phyloP scores from a whole-genome alignment of 1,140 invertebrate species.

The Drosophila persimilis region DNA sequence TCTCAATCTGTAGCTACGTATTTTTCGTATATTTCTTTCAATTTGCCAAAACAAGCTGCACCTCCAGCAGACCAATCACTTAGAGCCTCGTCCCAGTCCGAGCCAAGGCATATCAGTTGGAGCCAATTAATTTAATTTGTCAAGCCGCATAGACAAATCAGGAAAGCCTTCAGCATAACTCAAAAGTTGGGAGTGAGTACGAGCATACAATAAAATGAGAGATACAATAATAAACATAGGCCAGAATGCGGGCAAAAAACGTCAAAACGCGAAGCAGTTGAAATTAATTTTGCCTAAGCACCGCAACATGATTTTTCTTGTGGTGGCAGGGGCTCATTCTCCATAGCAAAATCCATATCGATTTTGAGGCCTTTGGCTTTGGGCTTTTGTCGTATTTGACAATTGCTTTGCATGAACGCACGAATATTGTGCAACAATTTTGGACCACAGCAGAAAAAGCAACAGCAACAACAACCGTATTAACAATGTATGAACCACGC shows the following conservation, averaged over 20 bases:
- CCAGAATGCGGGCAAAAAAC: slow-evolving; percentile 33
- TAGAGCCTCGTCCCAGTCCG: slow-evolving; percentile 24
- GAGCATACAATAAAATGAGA: slow-evolving; percentile 14
- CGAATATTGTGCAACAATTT: slow-evolving; percentile 60
- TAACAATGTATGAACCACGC: slow-evolving; percentile 56
- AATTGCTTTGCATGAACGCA: slow-evolving; percentile 73
- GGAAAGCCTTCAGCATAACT: slow-evolving; percentile 31
- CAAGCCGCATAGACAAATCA: slow-evolving; percentile 47
- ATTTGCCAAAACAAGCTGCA: slow-evolving; percentile 39
- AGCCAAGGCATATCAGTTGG: slow-evolving; percentile 33
- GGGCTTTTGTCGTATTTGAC: slow-evolving; percentile 65
- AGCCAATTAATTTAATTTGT: slow-evolving; percentile 64
- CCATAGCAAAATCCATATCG: slow-evolving; percentile 54
- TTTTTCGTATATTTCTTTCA: slow-evolving; percentile 28
- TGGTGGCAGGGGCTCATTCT: slow-evolving; percentile 24
- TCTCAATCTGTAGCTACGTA: slow-evolving; percentile 31
- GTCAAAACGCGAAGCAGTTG: slow-evolving; percentile 40
- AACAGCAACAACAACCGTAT: slow-evolving; percentile 26
- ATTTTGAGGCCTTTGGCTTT: slow-evolving; percentile 63
- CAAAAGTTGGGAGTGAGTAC: slow-evolving; percentile 17
- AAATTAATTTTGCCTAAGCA: slow-evolving; percentile 55
- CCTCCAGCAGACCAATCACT: slow-evolving; percentile 33
- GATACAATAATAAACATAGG: slow-evolving; percentile 16
- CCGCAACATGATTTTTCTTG: slow-evolving; percentile 36
- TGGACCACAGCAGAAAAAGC: slow-evolving; percentile 23